Conservation (phyloP, 1,140 invertebrate species). For the Cherax quadricarinatus region DNA sequence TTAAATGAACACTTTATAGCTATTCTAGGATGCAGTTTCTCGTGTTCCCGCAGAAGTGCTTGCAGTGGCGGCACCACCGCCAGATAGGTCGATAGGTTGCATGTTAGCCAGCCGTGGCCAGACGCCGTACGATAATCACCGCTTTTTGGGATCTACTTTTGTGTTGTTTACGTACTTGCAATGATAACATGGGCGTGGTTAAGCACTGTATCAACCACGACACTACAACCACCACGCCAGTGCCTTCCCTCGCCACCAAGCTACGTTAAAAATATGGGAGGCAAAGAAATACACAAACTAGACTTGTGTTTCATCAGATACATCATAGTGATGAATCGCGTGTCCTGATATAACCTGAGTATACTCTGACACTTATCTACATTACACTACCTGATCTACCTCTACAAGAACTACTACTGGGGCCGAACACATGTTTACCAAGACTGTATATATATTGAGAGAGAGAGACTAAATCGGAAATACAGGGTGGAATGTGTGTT, state of each 20-base stretch:
- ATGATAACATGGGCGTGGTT: conserved; percentile 34
- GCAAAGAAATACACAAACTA: background rate
- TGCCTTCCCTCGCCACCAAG: background rate
- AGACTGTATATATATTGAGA: too few relatives aligned
- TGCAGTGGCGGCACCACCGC: conserved; percentile 46
- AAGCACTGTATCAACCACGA: background rate
- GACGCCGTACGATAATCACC: conserved; percentile 67
- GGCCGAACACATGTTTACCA: too few relatives aligned
- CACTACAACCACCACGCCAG: background rate
- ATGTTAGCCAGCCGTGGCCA: conserved; percentile 67
- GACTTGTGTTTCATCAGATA: conserved; percentile 8
- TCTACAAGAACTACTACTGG: too few relatives aligned
- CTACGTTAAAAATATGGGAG: background rate
- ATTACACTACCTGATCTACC: too few relatives aligned
- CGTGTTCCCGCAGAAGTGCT: conserved; percentile 2
- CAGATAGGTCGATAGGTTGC: conserved; percentile 69
- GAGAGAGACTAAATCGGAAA: too few relatives aligned
- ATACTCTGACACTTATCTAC: too few relatives aligned
- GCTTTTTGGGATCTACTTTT: conserved; percentile 66
- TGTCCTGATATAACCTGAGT: conserved; percentile 14
- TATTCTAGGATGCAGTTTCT: too few relatives aligned
- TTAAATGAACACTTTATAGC: too few relatives aligned
- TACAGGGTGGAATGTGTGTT: too few relatives aligned
- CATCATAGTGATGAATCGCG: conserved; percentile 30
- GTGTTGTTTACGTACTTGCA: conserved; percentile 61